Evolutionary conservation across 23 tunicate genomes (phyloP).

Genomic region (Phallusia fumigata): DNA sequence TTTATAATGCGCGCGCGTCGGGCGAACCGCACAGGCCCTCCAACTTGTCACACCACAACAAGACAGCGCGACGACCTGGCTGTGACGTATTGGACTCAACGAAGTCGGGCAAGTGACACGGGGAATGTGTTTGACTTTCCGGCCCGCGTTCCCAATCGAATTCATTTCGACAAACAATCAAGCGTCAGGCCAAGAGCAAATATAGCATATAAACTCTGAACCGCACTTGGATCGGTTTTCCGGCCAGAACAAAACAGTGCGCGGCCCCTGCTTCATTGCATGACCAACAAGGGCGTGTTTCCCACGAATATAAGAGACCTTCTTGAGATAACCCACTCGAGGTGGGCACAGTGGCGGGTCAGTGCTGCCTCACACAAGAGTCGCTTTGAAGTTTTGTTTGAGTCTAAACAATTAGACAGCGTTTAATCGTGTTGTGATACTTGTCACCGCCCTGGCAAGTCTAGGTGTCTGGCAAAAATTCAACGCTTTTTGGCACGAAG

Average conservation of each 20-base stretch:
- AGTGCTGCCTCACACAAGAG: neutral
- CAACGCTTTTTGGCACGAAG: neutral
- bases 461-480: neutral
- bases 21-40: neutral
- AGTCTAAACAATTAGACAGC: neutral
- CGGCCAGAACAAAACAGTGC: too few relatives aligned
- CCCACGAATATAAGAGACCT: neutral
- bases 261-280: too few relatives aligned
- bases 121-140: neutral
- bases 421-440: conserved; percentile 12
- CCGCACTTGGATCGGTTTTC: too few relatives aligned
- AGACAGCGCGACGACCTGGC: neutral
- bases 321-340: conserved; percentile 11
- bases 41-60: conserved; percentile 11
- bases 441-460: neutral
- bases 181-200: neutral
- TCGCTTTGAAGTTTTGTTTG: conserved; percentile 1
- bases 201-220: too few relatives aligned
- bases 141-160: neutral
- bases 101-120: neutral
- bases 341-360: conserved; percentile 16
- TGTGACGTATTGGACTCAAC: neutral
- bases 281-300: neutral
- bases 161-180: neutral
- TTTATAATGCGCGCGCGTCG: neutral